Percentiles rank a stretch among this genome's conserved stretches.
Conservation (phyloP, 2,113 vertebrate genomes). For the Labeo catla region DNA sequence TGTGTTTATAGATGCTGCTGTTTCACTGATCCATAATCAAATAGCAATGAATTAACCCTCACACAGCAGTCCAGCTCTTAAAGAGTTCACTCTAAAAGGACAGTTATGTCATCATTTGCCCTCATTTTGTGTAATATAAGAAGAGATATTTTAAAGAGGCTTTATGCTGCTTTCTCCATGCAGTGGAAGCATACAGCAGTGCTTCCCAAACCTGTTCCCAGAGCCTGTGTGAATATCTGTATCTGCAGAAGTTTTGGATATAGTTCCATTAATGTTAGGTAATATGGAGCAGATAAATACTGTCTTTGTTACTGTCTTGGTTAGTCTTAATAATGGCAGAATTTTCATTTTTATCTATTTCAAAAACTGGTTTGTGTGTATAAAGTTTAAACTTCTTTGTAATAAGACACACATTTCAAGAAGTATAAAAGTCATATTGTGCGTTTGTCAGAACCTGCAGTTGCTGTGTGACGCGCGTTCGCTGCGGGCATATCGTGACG, state of each 20-base stretch:
- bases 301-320: no score
- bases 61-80: not conserved
- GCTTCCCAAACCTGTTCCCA: not conserved
- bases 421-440: not conserved
- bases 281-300: no score
- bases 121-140: not conserved
- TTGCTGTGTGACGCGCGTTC: constrained; percentile 92
- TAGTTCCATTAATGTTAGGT: no score
- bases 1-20: constrained; percentile 17
- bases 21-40: not conserved
- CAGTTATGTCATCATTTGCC: not conserved
- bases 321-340: not conserved
- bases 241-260: not conserved
- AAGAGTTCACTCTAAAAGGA: not conserved
- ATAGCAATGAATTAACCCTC: not conserved
- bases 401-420: not conserved
- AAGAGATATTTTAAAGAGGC: not conserved
- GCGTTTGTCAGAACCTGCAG: constrained; percentile 85
- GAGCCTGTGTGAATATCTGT: not conserved
- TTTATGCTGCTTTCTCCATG: no score
- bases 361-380: not conserved
- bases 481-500: constrained; percentile 93
- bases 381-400: not conserved
- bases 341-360: not conserved
- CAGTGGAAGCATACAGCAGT: no score